These are phyloP conservation scores for Diachasmimorpha longicaudata DNA, from an alignment of 1,140 invertebrate genomes.

Conservation along the genomic window DNA sequence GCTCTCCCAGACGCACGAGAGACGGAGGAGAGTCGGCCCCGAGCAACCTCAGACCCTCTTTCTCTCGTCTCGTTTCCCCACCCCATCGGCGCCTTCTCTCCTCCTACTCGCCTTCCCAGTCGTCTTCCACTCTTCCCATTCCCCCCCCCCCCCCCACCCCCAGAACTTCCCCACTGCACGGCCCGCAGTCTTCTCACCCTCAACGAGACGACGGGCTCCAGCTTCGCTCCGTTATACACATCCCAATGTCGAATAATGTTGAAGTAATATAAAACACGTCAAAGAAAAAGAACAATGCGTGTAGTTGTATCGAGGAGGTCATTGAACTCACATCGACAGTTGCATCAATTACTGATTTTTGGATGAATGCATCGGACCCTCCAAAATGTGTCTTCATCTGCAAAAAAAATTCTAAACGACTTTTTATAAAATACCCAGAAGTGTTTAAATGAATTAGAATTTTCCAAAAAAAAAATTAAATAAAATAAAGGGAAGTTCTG, in stretches of 20 bases:
- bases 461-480: no score
- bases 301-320: not conserved
- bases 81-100: not conserved
- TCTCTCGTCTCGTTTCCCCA: constrained; percentile 7
- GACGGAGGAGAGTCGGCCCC: not conserved
- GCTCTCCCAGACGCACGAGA: not conserved
- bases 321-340: not conserved
- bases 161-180: not conserved
- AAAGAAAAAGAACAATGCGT: not conserved
- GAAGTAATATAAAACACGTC: constrained; percentile 1
- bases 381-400: no score
- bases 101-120: not conserved
- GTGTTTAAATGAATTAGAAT: no score
- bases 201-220: not conserved
- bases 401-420: no score
- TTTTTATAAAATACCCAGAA: no score
- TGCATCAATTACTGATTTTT: not conserved
- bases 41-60: no score
- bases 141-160: not conserved
- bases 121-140: not conserved
- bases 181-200: not conserved
- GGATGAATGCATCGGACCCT: no score
- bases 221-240: not conserved
- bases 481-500: no score
- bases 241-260: not conserved